phyloP scores from a whole-genome alignment of 2,797 vertebrate species.

The Todus mexicanus region DNA sequence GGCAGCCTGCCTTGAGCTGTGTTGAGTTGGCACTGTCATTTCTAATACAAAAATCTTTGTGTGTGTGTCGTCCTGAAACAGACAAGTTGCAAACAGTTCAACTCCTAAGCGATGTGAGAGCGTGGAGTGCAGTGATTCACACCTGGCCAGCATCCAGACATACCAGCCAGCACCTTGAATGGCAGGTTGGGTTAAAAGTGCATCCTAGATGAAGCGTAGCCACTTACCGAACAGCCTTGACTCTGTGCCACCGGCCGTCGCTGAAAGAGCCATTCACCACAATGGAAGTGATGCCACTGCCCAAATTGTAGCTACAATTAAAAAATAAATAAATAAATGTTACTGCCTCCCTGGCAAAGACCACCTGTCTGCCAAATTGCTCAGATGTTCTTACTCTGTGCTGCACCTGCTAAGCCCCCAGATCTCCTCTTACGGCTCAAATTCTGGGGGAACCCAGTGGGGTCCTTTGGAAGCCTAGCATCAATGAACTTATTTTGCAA shows the following conservation, averaged over 20 bases:
- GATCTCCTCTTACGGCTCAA: accelerated
- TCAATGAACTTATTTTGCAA: not conserved
- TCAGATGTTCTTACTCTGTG: not conserved
- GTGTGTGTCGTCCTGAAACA: not conserved
- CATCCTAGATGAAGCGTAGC: not conserved
- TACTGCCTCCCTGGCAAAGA: not conserved
- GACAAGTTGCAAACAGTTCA: not conserved
- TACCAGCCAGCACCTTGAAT: not conserved
- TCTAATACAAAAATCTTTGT: not conserved
- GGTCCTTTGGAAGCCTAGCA: not conserved
- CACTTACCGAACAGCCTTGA: conserved; percentile 91
- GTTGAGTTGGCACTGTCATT: not conserved
- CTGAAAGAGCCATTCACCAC: conserved; percentile 88
- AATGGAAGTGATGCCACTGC: conserved; percentile 84
- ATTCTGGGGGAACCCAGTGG: not conserved
- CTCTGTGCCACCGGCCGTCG: conserved; percentile 92
- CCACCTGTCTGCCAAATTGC: not conserved
- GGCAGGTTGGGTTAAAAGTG: not conserved
- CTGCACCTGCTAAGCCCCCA: not conserved
- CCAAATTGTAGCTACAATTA: conserved; percentile 87
- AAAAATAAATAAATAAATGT: not conserved
- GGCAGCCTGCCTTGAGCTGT: conserved; percentile 18
- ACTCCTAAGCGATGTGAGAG: not conserved
- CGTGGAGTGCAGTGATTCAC: not conserved
- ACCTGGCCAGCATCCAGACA: not conserved